These are phyloP conservation scores for Drosophila mimica DNA, from an alignment of 2,888 invertebrate genomes.

Conservation along the genomic window DNA sequence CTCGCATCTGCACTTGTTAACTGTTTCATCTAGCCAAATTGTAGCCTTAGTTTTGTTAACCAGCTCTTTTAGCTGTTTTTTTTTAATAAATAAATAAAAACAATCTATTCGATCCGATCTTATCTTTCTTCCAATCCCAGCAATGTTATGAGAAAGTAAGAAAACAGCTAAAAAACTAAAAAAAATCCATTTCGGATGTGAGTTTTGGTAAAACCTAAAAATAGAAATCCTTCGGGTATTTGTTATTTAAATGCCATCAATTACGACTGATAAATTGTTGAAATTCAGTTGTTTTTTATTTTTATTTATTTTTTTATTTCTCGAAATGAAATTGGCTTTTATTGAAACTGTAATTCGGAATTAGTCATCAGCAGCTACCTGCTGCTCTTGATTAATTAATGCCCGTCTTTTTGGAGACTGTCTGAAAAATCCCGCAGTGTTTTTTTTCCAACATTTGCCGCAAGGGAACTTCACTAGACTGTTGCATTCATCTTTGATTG, in stretches of 20 bases:
- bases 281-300: not conserved
- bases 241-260: slow-evolving; percentile 2
- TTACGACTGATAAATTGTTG: not conserved
- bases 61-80: slow-evolving; percentile 21
- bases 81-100: slow-evolving; percentile 44
- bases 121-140: no score
- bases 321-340: slow-evolving; percentile 7
- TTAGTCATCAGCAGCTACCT: slow-evolving; percentile 34
- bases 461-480: slow-evolving; percentile 12
- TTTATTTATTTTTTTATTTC: not conserved
- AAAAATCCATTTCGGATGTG: slow-evolving; percentile 1
- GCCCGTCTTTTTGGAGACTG: not conserved
- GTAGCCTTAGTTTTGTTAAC: slow-evolving; percentile 49
- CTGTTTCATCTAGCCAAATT: slow-evolving; percentile 62
- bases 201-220: slow-evolving; percentile 2
- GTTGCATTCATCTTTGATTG: slow-evolving; percentile 52
- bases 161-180: not conserved
- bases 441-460: slow-evolving; percentile 23
- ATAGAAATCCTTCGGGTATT: not conserved
- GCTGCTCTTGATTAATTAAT: slow-evolving; percentile 56
- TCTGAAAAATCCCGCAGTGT: slow-evolving; percentile 39
- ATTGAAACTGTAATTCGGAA: slow-evolving; percentile 3
- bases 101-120: no score
- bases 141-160: not conserved
- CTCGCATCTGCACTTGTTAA: slow-evolving; percentile 51